Conservation (phyloP, 2,797 vertebrate genomes). For the Lophotriccus pileatus region DNA sequence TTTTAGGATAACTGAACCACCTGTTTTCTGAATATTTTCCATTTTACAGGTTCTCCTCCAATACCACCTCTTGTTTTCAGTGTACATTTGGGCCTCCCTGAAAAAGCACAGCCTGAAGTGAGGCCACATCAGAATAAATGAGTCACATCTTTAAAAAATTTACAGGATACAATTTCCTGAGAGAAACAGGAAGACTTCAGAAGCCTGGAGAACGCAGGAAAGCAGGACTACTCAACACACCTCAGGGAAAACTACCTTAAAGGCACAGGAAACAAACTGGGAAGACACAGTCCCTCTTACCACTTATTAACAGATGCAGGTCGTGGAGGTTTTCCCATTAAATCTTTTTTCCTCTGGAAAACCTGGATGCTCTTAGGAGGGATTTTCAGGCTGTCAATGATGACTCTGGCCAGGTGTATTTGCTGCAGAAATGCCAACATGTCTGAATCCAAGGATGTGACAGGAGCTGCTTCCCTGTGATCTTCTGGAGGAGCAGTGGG, state of each 20-base stretch:
- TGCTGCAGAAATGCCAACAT: constrained; percentile 78
- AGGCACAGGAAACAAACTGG: background rate
- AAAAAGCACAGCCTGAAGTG: background rate
- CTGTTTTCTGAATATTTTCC: background rate
- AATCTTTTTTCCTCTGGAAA: constrained; percentile 66
- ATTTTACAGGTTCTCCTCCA: background rate
- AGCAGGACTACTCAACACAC: background rate
- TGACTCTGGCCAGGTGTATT: constrained; percentile 80
- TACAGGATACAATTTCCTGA: background rate
- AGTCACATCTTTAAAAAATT: background rate
- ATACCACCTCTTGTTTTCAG: background rate
- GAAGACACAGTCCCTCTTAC: constrained; percentile 62
- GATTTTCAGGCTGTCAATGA: constrained; percentile 80
- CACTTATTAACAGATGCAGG: constrained; percentile 77
- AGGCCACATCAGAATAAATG: background rate
- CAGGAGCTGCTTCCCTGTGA: background rate
- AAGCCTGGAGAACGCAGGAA: background rate
- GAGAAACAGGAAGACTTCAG: background rate
- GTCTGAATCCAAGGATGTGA: constrained; percentile 71
- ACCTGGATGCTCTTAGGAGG: constrained; percentile 52
- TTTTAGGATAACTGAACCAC: background rate
- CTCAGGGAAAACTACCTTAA: background rate
- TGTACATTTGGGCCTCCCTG: background rate
- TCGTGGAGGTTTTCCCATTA: constrained; percentile 79
- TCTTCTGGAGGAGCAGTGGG: background rate